Evolutionary conservation across 2,888 invertebrate species (phyloP).

Genomic region (Sesamia inferens): DNA sequence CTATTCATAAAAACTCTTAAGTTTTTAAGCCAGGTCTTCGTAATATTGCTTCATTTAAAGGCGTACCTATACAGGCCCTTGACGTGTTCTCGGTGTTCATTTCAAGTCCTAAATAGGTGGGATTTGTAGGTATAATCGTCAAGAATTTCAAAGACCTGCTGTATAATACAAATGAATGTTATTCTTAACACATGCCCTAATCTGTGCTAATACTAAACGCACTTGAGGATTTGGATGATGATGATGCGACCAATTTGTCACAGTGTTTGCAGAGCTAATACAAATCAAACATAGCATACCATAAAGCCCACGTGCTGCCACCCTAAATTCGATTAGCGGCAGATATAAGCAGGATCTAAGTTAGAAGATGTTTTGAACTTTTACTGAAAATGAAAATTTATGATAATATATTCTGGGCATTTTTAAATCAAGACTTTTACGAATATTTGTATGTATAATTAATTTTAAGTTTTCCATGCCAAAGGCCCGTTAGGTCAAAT

Average conservation of each 20-base stretch:
- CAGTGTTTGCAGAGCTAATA: background rate
- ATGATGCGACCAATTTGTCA: background rate
- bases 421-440: constrained; percentile 52
- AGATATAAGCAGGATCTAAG: background rate
- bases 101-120: background rate
- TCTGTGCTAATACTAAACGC: background rate
- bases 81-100: background rate
- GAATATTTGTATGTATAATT: constrained; percentile 64
- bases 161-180: background rate
- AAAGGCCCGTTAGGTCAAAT: constrained; percentile 69
- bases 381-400: constrained; percentile 4
- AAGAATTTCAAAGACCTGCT: background rate
- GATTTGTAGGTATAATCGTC: background rate
- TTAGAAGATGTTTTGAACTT: background rate
- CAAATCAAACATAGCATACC: background rate
- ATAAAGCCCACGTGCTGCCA: background rate
- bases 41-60: background rate
- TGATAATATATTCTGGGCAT: constrained; percentile 29
- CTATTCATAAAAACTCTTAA: background rate
- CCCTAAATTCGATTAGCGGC: background rate
- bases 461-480: constrained; percentile 71
- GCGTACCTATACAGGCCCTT: background rate
- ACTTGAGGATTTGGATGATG: background rate
- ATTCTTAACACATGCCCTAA: background rate
- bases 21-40: background rate